Percentiles rank a stretch among this genome's conserved stretches.
These are phyloP conservation scores for Allolobophora icterica DNA, from an alignment of 2,888 invertebrate species.

Conservation along the genomic window DNA sequence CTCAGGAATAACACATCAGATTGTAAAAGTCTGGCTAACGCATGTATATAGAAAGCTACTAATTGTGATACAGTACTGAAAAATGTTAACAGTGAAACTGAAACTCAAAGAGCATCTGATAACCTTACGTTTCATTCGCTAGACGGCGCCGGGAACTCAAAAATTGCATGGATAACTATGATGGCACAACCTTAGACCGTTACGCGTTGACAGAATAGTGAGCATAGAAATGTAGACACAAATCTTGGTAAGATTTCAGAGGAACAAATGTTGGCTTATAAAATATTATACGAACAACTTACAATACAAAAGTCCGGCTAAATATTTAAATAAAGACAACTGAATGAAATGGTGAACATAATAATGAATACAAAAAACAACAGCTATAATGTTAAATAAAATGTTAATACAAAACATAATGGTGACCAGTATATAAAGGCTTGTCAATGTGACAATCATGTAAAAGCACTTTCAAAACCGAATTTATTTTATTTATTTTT, in stretches of 20 bases:
- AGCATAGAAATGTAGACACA: too few species aligned
- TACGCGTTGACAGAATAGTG: neutral
- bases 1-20: neutral
- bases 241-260: too few species aligned
- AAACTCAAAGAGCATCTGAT: neutral
- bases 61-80: neutral
- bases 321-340: neutral
- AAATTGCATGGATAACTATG: neutral
- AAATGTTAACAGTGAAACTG: neutral
- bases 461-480: neutral
- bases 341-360: neutral
- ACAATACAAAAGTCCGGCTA: neutral
- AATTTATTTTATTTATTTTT: too few species aligned
- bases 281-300: neutral
- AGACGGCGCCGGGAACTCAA: neutral
- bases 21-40: neutral
- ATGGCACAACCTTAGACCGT: too few species aligned
- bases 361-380: neutral
- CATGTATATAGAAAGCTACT: neutral
- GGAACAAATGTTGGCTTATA: too few species aligned
- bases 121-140: neutral
- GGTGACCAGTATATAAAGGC: neutral
- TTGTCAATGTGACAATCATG: neutral
- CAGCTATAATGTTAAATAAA: neutral
- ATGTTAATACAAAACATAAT: neutral